Base-by-base conservation (phyloP, 2,113 vertebrate genomes). In the Pycnonotus jocosus region DNA sequence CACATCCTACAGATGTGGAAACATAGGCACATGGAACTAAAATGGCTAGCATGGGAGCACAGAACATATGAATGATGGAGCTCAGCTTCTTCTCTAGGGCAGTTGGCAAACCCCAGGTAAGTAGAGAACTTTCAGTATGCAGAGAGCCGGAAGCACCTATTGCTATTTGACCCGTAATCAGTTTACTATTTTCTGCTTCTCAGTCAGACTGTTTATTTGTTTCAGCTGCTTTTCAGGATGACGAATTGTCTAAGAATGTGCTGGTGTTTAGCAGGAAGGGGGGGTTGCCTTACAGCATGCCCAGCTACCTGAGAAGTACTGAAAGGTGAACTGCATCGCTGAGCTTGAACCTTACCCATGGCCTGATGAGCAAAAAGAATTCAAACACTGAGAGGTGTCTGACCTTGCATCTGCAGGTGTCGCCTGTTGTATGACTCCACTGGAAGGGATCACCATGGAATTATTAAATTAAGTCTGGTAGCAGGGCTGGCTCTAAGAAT, bases 201-300 rank as follows among this genome's bases (percentile, higher is more conserved):
- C 23, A 38, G 70, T 71, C 88, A 83, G 86, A 90, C 90, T 92
- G 80, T 94, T 96, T 92, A 82, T 95, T 94, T 95, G 91, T 93
- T 96, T 96, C 92, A 74, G 21, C 90, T 95, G 93, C 88, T 96
- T 83, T 92, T 96, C 72, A 92, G 95, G 83, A 97, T 97, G 97
- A 96, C 54, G 1, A 80, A 81, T 96, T 95, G 96, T 97, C 96
- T 97, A 97, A 96, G 96, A 97, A 97, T 97, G 91, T 81, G 71
- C 56, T 86, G 50, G 74, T 93, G 88, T 82, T 91, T 72, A 95
- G 81, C 90, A 94, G 86, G 81, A 90, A 86, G 30, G 33, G 37
- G 47, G 38, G 64, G 16, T 37, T 93, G 88, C 60, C 86, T 92
- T 86, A 20, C 6, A 88, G 69, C 69, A 25, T 77, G 81, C 61